Evolutionary conservation across 2,797 vertebrate genomes (phyloP), one percentile per base, ranked within the genome.

Genomic region (Etheostoma nigrum): DNA sequence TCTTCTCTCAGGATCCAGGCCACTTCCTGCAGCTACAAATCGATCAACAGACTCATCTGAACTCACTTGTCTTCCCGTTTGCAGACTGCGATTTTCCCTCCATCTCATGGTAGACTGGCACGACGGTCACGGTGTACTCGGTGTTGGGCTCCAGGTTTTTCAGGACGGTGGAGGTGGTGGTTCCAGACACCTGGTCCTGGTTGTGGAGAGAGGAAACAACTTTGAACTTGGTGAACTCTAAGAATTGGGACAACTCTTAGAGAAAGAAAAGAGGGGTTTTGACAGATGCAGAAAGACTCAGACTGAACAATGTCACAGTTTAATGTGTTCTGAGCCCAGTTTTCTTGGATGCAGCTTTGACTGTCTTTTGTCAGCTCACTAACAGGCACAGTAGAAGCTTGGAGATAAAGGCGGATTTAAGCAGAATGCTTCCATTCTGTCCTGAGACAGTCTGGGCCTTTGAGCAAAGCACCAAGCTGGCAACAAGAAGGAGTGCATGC

Each of bases 21-120:
- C n/a, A 45, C 21, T 21, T 62, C 64, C 51, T 53, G n/a, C 6
- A 51, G 51, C 36, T 36, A 44, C 57, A 60, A 74, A 79, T 64
- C 59, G 23, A 3, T 40, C 30, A 2, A 12, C 30, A 1, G 27
- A 51, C 68, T 23, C 9, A 2, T 36, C 15, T 57, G 18, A 14
- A 95, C 97, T 97, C 93, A 99, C 98, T 94, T 8, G 98, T 99
- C 84, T 91, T 97, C 75, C 96, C 98, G 8, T 93, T 97, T 51
- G 95, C 95, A 10, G 97, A 97, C 55, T 89, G 90, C 2, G 96
- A 78, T 7, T 94, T 96, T 0, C 98, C 98, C 77, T 99, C 97
- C 64, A 98, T 97, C 89, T 99, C 98, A 0, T 94, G 88, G 85
- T 97, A 99, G 61, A 96, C 95, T 0, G 98, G 97, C 66, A 98